A percentile compares a stretch with the other conserved stretches of the same genome.
Conservation (phyloP, 23 tunicate species). For the Trididemnum clinides region DNA sequence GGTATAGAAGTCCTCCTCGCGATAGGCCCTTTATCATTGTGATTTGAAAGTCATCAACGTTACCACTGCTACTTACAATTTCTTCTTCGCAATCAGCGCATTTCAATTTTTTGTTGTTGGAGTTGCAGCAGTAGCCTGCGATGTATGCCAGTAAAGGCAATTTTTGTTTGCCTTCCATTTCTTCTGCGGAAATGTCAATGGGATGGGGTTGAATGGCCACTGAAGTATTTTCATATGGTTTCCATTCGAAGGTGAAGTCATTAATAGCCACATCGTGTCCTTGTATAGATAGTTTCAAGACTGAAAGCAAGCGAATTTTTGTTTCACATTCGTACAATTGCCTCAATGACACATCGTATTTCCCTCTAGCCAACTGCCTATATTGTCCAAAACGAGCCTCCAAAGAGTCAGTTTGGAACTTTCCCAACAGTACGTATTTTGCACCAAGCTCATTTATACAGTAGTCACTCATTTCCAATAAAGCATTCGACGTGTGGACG, state of each 20-base stretch:
- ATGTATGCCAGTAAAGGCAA: too few relatives aligned
- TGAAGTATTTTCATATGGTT: not conserved
- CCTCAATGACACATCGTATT: constrained; percentile 9
- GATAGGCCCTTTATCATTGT: too few relatives aligned
- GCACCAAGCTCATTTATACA: constrained; percentile 22
- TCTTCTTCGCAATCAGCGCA: too few relatives aligned
- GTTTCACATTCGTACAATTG: constrained; percentile 33
- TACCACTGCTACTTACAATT: too few relatives aligned
- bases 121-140: too few relatives aligned
- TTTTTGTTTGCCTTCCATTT: too few relatives aligned
- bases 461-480: constrained; percentile 14
- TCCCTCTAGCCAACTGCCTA: constrained; percentile 16
- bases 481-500: constrained; percentile 11
- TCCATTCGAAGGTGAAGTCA: not conserved
- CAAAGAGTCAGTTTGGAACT: constrained; percentile 25
- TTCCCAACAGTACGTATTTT: constrained; percentile 17
- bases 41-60: too few relatives aligned
- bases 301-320: constrained; percentile 2
- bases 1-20: too few relatives aligned
- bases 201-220: too few relatives aligned
- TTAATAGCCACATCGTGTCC: not conserved
- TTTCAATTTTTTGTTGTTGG: too few relatives aligned
- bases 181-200: too few relatives aligned
- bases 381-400: constrained; percentile 31
- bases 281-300: not conserved